A percentile compares a stretch with the other conserved stretches of the same genome.
Evolutionary conservation across 2,888 invertebrate species (phyloP).

Genomic region (Dorcus parallelipipedus): DNA sequence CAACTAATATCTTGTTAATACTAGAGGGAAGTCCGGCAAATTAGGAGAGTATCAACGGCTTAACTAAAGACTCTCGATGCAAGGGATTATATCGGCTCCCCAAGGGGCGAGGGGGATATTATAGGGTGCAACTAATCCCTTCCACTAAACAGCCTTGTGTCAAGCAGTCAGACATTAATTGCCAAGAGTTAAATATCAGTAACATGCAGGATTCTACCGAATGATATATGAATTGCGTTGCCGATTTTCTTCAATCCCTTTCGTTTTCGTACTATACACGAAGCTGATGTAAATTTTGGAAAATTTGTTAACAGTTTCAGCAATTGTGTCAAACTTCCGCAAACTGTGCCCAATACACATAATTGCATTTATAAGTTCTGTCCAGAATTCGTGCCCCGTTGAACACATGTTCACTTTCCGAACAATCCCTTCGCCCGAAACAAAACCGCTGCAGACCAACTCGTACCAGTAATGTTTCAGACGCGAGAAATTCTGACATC

Average conservation of each 20-base stretch:
- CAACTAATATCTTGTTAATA: slow-evolving; percentile 29
- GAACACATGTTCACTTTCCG: neutral
- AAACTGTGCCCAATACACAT: no score
- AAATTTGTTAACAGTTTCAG: no score
- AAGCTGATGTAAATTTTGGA: no score
- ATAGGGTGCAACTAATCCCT: slow-evolving; percentile 37
- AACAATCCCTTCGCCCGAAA: neutral
- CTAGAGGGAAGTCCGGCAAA: slow-evolving; percentile 42
- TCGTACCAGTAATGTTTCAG: neutral
- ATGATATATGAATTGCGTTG: no score
- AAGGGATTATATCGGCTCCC: slow-evolving; percentile 31
- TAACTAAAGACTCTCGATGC: slow-evolving; percentile 38
- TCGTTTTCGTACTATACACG: no score
- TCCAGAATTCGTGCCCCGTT: neutral
- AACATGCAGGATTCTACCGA: neutral
- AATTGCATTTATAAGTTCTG: neutral
- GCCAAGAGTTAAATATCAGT: slow-evolving; percentile 19
- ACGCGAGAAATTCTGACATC: neutral
- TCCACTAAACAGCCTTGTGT: slow-evolving; percentile 35
- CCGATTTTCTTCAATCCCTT: no score
- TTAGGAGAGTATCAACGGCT: slow-evolving; percentile 44
- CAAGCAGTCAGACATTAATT: slow-evolving; percentile 39
- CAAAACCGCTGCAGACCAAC: neutral
- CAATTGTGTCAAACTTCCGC: no score
- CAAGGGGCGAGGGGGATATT: slow-evolving; percentile 34